These are phyloP conservation scores for Semicossyphus pulcher DNA, from an alignment of 2,113 vertebrate genomes.

Conservation along the genomic window DNA sequence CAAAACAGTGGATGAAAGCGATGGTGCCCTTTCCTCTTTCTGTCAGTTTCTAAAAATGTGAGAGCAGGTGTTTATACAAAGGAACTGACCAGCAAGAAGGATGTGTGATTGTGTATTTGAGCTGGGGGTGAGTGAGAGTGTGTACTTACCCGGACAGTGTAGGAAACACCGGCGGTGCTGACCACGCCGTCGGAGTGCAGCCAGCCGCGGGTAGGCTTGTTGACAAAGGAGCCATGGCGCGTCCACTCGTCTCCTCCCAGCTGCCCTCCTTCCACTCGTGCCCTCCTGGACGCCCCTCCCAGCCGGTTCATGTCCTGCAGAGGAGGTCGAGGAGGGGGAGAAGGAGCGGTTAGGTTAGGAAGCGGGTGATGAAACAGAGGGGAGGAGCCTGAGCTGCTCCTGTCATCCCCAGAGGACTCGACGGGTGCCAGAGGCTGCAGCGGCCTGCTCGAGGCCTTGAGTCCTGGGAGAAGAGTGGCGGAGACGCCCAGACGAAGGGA, in stretches of 20 bases:
- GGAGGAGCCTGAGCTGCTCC: slow-evolving; percentile 70
- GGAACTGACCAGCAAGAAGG: neutral
- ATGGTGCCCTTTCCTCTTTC: neutral
- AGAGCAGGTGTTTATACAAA: neutral
- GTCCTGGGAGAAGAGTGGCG: slow-evolving; percentile 84
- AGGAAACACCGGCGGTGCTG: slow-evolving; percentile 94
- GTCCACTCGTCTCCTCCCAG: slow-evolving; percentile 98
- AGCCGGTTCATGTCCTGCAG: slow-evolving; percentile 99
- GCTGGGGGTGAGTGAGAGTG: neutral
- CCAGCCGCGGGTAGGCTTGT: slow-evolving; percentile 97
- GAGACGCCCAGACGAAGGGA: slow-evolving; percentile 92
- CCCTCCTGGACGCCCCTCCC: slow-evolving; percentile 91
- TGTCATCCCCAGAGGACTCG: slow-evolving; percentile 69
- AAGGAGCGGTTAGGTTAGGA: slow-evolving; percentile 78
- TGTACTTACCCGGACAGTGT: slow-evolving; percentile 85
- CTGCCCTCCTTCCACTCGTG: slow-evolving; percentile 96
- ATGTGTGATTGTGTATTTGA: slow-evolving; percentile 3
- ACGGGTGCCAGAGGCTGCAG: slow-evolving; percentile 54
- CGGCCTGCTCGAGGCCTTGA: slow-evolving; percentile 74
- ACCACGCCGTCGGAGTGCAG: slow-evolving; percentile 95
- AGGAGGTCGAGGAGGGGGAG: slow-evolving; percentile 87
- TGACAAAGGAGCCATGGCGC: slow-evolving; percentile 98
- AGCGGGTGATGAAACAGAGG: slow-evolving; percentile 62
- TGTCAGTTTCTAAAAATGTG: slow-evolving; percentile 21
- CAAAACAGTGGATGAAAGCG: slow-evolving; percentile 16